Evolutionary conservation across 2,888 invertebrate species (phyloP), one percentile per base, ranked within the genome.

Genomic region (Hedya salicella): DNA sequence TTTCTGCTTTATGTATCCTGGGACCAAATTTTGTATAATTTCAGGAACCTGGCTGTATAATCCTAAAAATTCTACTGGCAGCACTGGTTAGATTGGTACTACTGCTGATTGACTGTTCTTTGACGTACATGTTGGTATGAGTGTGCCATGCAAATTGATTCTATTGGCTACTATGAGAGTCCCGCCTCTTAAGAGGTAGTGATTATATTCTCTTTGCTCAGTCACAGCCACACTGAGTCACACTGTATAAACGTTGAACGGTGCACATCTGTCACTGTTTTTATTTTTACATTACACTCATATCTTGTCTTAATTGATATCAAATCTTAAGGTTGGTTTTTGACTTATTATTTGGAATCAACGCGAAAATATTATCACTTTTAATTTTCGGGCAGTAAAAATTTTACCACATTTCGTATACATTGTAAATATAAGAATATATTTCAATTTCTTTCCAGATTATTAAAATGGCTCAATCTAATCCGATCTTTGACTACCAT

Each of bases 401-500:
- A 46, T 69, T 70, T 59, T 69, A 66, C 65, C 52, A 70, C 61
- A 42, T 57, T 46, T 50, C 54, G 30, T 36, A 13, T 60, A n/a
- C n/a, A n/a, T n/a, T n/a, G n/a, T n/a, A n/a, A n/a, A n/a, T n/a
- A n/a, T 39, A 42, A 30, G 17, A 32, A 61, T 39, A 62, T 62
- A 62, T 64, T 63, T 67, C 71, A 70, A 32, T 75, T 66, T 46
- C 13, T 14, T 64, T 64, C 6, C 39, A 64, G 64, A 46, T 52
- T 52, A 60, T 59, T 64, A 78, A 66, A 68, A 91, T 90, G 90
- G 78, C 85, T 32, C 74, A 86, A 65, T 80, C 80, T 53, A 84
- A 80, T 70, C 88, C 88, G 14, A 71, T 74, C n/a, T 93, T 92
- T 71, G 91, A 92, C 68, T 93, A 93, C 74, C 89, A 93, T 50